phyloP scores from a whole-genome alignment of 2,797 vertebrate species.

The Sarcophilus harrisii region DNA sequence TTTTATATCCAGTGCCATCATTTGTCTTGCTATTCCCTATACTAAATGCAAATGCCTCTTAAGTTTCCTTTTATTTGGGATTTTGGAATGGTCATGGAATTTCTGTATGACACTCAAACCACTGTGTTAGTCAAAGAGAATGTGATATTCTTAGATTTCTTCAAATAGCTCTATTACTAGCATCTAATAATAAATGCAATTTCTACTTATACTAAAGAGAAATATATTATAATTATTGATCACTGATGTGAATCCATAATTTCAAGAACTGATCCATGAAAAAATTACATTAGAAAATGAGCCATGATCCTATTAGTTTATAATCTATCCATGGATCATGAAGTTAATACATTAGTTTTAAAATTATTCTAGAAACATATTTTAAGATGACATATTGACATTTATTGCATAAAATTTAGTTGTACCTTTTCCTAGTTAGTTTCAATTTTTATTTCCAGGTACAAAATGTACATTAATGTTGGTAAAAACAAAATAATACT shows the following conservation, averaged over 20 bases:
- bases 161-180: background rate
- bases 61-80: background rate
- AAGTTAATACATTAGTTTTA: background rate
- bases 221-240: background rate
- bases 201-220: too few relatives aligned
- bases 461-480: background rate
- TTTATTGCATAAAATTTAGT: background rate
- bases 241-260: background rate
- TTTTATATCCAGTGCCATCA: background rate
- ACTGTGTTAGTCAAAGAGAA: background rate
- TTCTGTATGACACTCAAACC: background rate
- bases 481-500: background rate
- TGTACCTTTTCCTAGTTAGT: background rate
- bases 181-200: background rate
- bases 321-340: background rate
- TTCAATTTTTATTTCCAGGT: background rate
- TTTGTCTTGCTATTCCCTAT: background rate
- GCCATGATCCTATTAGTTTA: background rate
- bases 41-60: background rate
- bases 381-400: background rate
- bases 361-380: background rate
- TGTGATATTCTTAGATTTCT: background rate
- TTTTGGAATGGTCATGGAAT: background rate
- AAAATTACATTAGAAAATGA: background rate
- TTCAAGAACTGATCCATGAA: background rate